Evolutionary conservation across 2,888 invertebrate genomes (phyloP), one percentile per base, ranked within the genome.

Genomic region (Parnassius mnemosyne): DNA sequence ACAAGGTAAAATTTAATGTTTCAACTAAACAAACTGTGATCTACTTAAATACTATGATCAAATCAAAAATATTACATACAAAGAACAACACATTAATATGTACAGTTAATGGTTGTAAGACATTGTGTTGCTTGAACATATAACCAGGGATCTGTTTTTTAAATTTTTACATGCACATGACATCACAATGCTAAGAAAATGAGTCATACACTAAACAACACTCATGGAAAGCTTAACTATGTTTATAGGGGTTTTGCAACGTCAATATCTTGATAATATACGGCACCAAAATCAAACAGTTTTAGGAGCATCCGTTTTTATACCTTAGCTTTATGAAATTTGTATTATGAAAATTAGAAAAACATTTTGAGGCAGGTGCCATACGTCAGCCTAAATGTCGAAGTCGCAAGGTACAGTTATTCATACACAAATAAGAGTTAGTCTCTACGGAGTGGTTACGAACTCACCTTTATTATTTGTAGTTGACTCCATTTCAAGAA

Each of bases 381-480:
- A 75, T 78, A 82, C 77, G 83, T 81, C 80, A 81, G 73, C 77
- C 74, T 72, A 83, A 83, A 78, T 83, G 83, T 84, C 79, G 79
- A 34, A 82, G 83, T 84, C 79, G 79, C 79, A 79, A 77, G 75
- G 75, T 86, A 89, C 88, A 87, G 87, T 89, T 89, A 89, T 77
- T 80, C 85, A 84, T 85, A 85, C 81, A 86, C 84, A 88, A 90
- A 89, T 88, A 89, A 83, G 79, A 81, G 70, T 69, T 74, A 68
- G 65, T 66, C 72, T 73, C 52, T 63, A 71, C 69, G 64, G 61
- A 71, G 68, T 68, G 66, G 70, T 75, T 67, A 75, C 70, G 72
- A 69, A 84, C 89, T 88, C 73, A 89, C 91, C 89, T 80, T 85
- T 89, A 76, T 83, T 85, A 83, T 84, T 89, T 78, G 82, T 79